phyloP scores from a whole-genome alignment of 2,888 invertebrate genomes.

The Syritta pipiens region DNA sequence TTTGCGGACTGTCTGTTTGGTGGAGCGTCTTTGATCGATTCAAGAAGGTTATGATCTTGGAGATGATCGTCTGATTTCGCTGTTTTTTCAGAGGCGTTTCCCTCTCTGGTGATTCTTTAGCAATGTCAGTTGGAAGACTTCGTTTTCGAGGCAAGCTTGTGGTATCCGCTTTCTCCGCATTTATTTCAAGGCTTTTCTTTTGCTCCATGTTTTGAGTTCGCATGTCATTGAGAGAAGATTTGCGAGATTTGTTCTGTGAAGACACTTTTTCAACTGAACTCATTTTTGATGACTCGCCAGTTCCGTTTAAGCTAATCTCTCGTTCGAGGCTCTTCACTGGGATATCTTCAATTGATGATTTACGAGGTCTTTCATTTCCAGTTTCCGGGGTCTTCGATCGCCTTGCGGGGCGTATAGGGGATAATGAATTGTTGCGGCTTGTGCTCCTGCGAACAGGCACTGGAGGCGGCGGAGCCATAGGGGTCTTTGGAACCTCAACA shows the following conservation, averaged over 20 bases:
- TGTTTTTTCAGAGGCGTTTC: not conserved
- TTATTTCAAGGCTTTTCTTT: not conserved
- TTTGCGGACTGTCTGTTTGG: not conserved
- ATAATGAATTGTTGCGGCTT: conserved; percentile 76
- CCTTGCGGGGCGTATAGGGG: conserved; percentile 75
- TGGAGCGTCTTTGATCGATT: conserved; percentile 23
- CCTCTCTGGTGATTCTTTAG: not conserved
- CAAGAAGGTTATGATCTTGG: conserved; percentile 15
- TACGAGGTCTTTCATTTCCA: conserved; percentile 68
- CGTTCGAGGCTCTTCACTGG: conserved; percentile 60
- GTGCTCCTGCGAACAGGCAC: conserved; percentile 70
- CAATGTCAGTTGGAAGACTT: conserved; percentile 8
- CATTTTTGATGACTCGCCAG: conserved; percentile 69
- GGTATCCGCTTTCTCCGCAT: conserved; percentile 2
- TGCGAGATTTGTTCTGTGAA: conserved; percentile 44
- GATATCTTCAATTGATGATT: conserved; percentile 68
- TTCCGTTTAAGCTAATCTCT: conserved; percentile 24
- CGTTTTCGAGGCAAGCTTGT: conserved; percentile 18
- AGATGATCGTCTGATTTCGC: conserved; percentile 20
- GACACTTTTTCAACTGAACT: conserved; percentile 69
- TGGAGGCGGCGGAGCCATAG: conserved; percentile 29
- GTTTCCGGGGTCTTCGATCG: conserved; percentile 76
- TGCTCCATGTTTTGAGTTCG: not conserved
- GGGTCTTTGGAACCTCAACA: conserved; percentile 7
- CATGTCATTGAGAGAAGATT: not conserved